Base-by-base conservation (phyloP, 2,888 invertebrate species). In the Malthinus flaveolus region DNA sequence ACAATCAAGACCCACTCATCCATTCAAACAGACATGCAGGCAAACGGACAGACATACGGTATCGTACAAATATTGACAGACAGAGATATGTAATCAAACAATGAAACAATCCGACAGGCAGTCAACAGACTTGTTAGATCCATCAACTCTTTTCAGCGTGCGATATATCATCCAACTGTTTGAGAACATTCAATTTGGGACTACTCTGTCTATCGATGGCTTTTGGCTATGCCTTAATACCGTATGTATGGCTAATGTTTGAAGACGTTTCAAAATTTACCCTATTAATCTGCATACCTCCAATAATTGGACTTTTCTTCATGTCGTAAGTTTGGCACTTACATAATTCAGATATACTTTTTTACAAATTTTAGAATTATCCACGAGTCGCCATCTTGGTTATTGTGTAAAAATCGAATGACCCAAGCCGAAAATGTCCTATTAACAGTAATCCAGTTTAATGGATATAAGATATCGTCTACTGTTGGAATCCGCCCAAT, bases 401-500 rank as follows among this genome's bases (percentile, higher is more conserved):
- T 81, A 42, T 58, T 81, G 13, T 77, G 69, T 58, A 80, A 78
- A 50, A 75, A 78, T 56, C 78, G 76, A 68, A 78, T 79, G 59
- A 13, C 54, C 2, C 48, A 65, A 50, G 80, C 81, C 9, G 81
- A 81, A 68, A 71, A 71, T 39, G 62, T 75, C 39, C 61, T 81
- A n/a, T 62, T 65, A n/a, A 65, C 69, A 12, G 81, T 80, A 7
- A 80, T 80, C 1, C 69, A 71, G 57, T 74, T 63, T 48, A 81
- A 81, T 58, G 71, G 73, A 23, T 71, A 78, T n/a, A 63, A 63
- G 45, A 69, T 81, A 45, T 80, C 78, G 65, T 72, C 71, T 10
- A 74, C 77, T 56, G 81, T 81, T 70, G 81, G 79, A 74, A 81
- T 81, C 71, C 76, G 81, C 47, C 81, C 81, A 32, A 74, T 80